Base-by-base conservation (phyloP, 1,140 invertebrate species). In the Diuraphis noxia region DNA sequence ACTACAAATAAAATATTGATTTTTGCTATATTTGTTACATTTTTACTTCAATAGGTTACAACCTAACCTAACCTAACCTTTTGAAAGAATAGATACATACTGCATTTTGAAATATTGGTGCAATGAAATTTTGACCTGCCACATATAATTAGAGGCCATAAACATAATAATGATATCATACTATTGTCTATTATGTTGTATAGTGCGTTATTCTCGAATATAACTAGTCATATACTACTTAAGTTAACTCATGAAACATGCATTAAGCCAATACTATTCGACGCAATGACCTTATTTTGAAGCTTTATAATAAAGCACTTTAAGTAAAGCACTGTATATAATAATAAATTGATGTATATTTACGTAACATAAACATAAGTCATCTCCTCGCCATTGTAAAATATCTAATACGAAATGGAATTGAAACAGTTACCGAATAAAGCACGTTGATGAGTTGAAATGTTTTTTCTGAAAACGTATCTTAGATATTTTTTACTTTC, bases 211-310 rank as follows among this genome's bases (percentile, higher is more conserved):
- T 86, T 49, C 56, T 52, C 21, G 43, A 36, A 46, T 21, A 46
- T 52, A 49, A 49, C 36, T 38, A 84, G 81, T 30, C 30, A 21
- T 23, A 52, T 38, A 36, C 36, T 43, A 72, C 13, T 43, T 84
- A 43, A n/a, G 82, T 40, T 40, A 36, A 25, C 84, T 86, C 34
- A 86, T 86, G 84, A 86, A 86, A 86, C 43, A 49, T 49, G 49
- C 46, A 86, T 86, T 49, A 52, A 21, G 30, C n/a, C 46, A 86
- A 86, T 86, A 52, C n/a, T 52, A 52, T 86, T 43, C n/a, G 17
- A 46, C 23, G n/a, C 41, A 84, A 52, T 36, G 21, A 36, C 46
- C 41, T 86, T 52, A 38, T 52, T 52, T 52, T 86, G 84, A 36
- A 86, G 84, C 36, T 72, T 17, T 34, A 72, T n/a, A 72, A 72